Evolutionary conservation across 2,797 vertebrate species (phyloP).

Genomic region (Myotis daubentonii): DNA sequence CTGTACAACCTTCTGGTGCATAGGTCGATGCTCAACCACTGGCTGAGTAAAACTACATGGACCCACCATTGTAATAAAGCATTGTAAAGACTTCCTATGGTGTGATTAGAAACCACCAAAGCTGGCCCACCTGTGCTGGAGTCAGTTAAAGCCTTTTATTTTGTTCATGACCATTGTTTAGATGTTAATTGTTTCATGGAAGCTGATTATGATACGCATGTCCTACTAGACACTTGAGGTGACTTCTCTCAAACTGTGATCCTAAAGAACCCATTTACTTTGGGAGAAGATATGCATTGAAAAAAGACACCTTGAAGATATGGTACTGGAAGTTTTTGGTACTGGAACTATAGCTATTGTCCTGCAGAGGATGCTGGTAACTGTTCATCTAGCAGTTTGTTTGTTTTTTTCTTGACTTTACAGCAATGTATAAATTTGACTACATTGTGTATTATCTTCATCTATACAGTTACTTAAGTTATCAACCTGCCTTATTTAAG

Average conservation of each 20-base stretch:
- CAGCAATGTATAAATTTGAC: constrained; percentile 87
- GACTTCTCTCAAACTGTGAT: constrained; percentile 88
- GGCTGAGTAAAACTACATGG: constrained; percentile 73
- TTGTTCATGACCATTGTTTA: constrained; percentile 87
- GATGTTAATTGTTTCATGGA: constrained; percentile 94
- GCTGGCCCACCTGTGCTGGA: constrained; percentile 90
- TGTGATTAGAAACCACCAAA: constrained; percentile 88
- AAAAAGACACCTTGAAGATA: constrained; percentile 92
- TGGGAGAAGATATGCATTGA: constrained; percentile 90
- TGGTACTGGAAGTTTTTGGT: constrained; percentile 92
- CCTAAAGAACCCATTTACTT: constrained; percentile 91
- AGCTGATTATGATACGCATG: constrained; percentile 92
- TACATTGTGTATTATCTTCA: constrained; percentile 89
- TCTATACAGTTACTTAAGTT: constrained; percentile 88
- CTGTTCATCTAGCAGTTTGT: constrained; percentile 88
- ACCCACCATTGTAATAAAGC: constrained; percentile 86
- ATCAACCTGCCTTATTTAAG: constrained; percentile 79
- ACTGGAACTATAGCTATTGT: constrained; percentile 93
- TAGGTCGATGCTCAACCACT: too few species aligned
- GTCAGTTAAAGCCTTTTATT: constrained; percentile 91
- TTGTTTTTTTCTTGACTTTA: constrained; percentile 86
- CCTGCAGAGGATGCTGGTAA: constrained; percentile 88
- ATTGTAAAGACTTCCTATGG: constrained; percentile 87
- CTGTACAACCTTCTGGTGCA: too few species aligned
- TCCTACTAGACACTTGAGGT: constrained; percentile 91